Evolutionary conservation across 2,888 invertebrate species (phyloP).

Genomic region (Pachydiplax longipennis): DNA sequence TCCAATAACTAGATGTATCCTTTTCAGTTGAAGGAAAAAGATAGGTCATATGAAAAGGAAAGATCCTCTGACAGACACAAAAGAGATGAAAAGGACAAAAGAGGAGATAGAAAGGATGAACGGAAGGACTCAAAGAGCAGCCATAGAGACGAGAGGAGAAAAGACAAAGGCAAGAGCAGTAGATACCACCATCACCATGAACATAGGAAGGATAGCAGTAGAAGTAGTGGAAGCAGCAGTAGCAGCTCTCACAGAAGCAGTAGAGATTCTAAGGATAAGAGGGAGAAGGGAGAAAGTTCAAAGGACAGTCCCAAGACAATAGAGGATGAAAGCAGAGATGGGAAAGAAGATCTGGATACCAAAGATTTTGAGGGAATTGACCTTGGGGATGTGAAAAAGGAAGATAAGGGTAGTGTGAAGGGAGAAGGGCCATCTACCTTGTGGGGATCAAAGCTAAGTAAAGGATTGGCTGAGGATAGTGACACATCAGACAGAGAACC

Average conservation of each 20-base stretch:
- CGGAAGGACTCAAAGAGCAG: conserved; percentile 45
- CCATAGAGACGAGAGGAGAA: conserved; percentile 49
- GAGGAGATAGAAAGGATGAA: conserved; percentile 48
- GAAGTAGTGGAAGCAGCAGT: conserved; percentile 47
- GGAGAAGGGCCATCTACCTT: not conserved
- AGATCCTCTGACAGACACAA: conserved; percentile 48
- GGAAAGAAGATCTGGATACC: conserved; percentile 7
- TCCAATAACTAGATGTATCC: too few relatives aligned
- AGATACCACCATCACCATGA: conserved; percentile 47
- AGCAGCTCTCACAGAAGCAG: conserved; percentile 9
- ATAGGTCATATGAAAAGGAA: not conserved
- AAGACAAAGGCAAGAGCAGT: conserved; percentile 48
- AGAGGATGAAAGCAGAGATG: conserved; percentile 7
- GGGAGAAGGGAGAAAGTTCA: conserved; percentile 44
- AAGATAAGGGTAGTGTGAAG: not conserved
- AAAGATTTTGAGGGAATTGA: conserved; percentile 39
- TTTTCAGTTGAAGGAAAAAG: conserved; percentile 9
- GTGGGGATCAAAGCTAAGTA: conserved; percentile 46
- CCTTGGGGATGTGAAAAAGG: conserved; percentile 46
- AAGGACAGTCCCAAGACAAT: not conserved
- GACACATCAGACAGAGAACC: conserved; percentile 73
- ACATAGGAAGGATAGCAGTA: conserved; percentile 53
- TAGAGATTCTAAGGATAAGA: conserved; percentile 29
- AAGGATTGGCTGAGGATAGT: conserved; percentile 47
- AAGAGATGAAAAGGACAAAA: conserved; percentile 52